These are phyloP conservation scores for Bubo bubo DNA, from an alignment of 2,113 vertebrate genomes.

Conservation along the genomic window DNA sequence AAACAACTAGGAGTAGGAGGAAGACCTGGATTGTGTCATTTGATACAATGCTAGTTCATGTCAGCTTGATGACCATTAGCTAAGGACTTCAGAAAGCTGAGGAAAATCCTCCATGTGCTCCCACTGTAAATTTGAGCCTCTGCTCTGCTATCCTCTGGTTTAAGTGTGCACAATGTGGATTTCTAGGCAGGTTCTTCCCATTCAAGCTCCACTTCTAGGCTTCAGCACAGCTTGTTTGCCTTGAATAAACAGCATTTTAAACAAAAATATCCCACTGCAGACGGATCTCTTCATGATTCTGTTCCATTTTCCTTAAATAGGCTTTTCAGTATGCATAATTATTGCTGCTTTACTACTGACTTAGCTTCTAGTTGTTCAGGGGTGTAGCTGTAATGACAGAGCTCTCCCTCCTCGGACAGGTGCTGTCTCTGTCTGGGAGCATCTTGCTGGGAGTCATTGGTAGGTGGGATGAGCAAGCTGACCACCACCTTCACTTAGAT, in stretches of 20 bases:
- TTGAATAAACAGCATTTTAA: background rate
- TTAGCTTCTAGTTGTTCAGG: background rate
- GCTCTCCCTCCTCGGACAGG: rapidly evolving
- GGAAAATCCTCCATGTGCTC: background rate
- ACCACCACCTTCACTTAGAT: background rate
- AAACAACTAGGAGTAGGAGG: background rate
- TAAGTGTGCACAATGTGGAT: background rate
- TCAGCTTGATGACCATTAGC: background rate
- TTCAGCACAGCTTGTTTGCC: background rate
- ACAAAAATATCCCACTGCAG: background rate
- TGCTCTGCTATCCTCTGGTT: background rate
- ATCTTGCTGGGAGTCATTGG: background rate
- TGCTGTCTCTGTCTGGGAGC: background rate
- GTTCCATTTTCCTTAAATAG: background rate
- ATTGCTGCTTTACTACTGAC: background rate
- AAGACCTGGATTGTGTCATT: background rate
- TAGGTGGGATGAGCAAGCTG: background rate
- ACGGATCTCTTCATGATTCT: background rate
- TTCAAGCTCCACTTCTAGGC: background rate
- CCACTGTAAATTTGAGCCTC: background rate
- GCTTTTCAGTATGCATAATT: background rate
- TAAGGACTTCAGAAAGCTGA: background rate
- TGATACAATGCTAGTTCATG: background rate
- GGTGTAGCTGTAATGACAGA: background rate
- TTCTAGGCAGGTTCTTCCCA: background rate